Conservation (phyloP, 1,140 invertebrate species). For the Caenorhabditis elegans region DNA sequence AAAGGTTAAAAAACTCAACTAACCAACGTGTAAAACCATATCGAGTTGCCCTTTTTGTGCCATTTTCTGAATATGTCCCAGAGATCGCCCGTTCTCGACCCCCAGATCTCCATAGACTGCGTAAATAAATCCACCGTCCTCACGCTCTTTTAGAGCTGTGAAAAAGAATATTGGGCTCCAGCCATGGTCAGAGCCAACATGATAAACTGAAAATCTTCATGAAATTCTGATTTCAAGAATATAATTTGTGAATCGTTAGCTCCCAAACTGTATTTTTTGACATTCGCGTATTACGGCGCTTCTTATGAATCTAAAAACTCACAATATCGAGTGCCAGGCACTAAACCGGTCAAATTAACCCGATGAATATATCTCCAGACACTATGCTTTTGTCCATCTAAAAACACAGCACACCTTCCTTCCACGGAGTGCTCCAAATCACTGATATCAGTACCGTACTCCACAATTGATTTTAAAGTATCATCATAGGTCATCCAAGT, state of each 20-base stretch:
- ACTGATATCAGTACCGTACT: conserved; percentile 41
- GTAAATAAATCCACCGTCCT: conserved; percentile 68
- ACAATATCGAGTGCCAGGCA: conserved; percentile 37
- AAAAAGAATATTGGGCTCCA: conserved; percentile 69
- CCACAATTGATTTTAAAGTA: conserved; percentile 43
- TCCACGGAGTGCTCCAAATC: neutral
- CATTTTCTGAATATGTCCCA: conserved; percentile 68
- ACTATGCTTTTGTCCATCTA: conserved; percentile 30
- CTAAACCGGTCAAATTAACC: conserved; percentile 29
- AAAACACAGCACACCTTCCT: conserved; percentile 36
- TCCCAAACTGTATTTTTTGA: too few relatives aligned
- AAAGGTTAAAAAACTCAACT: conserved; percentile 14
- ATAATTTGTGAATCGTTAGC: neutral
- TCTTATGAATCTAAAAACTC: neutral
- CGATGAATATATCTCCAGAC: conserved; percentile 47
- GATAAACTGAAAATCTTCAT: conserved; percentile 63
- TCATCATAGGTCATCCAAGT: conserved; percentile 52
- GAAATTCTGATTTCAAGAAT: neutral
- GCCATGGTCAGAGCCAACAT: conserved; percentile 66
- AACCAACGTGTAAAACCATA: conserved; percentile 70
- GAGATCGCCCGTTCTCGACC: conserved; percentile 70
- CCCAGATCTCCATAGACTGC: conserved; percentile 72
- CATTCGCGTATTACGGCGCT: too few relatives aligned
- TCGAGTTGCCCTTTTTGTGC: conserved; percentile 69
- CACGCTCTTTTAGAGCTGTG: conserved; percentile 61